These are phyloP conservation scores for Trichacis sp. DNA, from an alignment of 2,888 invertebrate species.

Conservation along the genomic window DNA sequence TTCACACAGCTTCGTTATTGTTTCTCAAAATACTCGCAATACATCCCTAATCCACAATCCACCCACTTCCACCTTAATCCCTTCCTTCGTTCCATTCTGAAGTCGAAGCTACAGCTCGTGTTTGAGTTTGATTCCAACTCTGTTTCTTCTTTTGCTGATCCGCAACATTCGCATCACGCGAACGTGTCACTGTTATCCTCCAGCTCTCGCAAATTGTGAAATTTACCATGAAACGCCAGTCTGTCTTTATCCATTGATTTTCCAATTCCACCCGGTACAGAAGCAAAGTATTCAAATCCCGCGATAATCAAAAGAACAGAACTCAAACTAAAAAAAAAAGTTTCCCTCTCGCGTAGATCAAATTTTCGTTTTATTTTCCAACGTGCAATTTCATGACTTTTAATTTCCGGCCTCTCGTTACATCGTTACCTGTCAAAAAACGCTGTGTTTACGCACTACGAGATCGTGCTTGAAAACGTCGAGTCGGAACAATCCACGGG, in stretches of 20 bases:
- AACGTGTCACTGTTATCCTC: constrained; percentile 1
- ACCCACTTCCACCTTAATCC: background rate
- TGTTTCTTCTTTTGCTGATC: background rate
- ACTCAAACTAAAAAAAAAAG: background rate
- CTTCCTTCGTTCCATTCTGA: background rate
- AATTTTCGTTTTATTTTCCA: background rate
- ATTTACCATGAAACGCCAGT: background rate
- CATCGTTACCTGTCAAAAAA: background rate
- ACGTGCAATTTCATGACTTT: background rate
- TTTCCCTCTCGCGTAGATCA: background rate
- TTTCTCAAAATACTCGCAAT: too few relatives aligned
- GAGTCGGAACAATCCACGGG: constrained; percentile 27
- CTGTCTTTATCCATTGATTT: constrained; percentile 1
- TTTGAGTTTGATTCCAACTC: constrained; percentile 1
- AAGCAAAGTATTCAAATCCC: background rate
- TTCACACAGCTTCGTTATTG: too few relatives aligned
- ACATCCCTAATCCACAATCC: background rate
- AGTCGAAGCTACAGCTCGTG: background rate
- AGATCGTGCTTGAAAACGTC: constrained; percentile 29
- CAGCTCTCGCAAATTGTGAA: background rate
- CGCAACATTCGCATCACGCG: background rate
- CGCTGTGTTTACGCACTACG: background rate
- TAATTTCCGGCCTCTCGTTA: background rate
- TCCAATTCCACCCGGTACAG: background rate
- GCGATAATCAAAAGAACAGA: background rate